phyloP scores from a whole-genome alignment of 1,140 invertebrate genomes.

The Drosophila murphyi region DNA sequence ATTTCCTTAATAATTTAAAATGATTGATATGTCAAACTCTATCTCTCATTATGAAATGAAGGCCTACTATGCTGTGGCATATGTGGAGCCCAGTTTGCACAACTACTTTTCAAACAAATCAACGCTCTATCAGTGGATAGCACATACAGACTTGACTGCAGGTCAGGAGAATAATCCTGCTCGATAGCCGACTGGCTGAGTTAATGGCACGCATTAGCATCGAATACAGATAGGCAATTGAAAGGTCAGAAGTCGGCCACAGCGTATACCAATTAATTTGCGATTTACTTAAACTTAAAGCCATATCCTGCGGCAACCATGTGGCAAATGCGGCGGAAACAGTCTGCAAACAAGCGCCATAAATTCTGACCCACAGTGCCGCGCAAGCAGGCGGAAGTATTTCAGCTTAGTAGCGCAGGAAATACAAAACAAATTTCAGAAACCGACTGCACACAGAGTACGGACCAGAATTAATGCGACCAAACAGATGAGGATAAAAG shows the following conservation, averaged over 20 bases:
- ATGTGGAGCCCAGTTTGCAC: conserved; percentile 13
- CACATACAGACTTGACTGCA: conserved; percentile 13
- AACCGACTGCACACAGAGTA: conserved; percentile 11
- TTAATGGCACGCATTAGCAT: conserved; percentile 14
- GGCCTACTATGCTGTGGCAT: conserved; percentile 24
- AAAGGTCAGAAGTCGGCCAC: conserved; percentile 45
- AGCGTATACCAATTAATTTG: conserved; percentile 32
- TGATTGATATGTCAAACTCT: neutral
- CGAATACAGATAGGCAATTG: conserved; percentile 3
- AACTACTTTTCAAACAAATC: conserved; percentile 33
- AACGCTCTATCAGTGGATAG: conserved; percentile 17
- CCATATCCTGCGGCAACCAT: conserved; percentile 39
- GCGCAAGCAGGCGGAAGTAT: conserved; percentile 73
- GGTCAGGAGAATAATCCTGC: conserved; percentile 14
- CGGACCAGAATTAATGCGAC: conserved; percentile 66
- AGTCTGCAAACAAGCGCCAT: conserved; percentile 65
- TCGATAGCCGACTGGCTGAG: conserved; percentile 24
- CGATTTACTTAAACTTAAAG: conserved; percentile 37
- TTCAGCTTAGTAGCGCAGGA: conserved; percentile 64
- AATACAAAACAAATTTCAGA: conserved; percentile 76
- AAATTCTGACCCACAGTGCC: conserved; percentile 65
- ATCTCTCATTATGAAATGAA: neutral
- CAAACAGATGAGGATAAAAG: conserved; percentile 40
- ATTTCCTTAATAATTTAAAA: neutral
- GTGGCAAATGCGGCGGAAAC: conserved; percentile 72